Evolutionary conservation across 2,888 invertebrate genomes (phyloP), one percentile per base, ranked within the genome.

Genomic region (Orthosia cruda): DNA sequence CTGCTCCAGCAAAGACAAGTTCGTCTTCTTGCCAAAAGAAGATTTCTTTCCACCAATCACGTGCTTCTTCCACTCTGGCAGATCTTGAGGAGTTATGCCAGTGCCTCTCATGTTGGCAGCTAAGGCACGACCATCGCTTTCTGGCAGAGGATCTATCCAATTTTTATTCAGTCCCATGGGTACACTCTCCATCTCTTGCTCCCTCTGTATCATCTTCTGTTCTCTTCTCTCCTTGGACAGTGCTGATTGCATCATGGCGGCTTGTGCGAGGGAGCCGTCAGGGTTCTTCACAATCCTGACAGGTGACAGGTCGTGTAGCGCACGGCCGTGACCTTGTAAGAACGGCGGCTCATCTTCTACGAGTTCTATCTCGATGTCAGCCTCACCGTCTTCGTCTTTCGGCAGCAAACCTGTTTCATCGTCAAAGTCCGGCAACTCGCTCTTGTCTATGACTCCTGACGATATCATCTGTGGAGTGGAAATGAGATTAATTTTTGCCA

Each of bases 221-320:
- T 99, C 99, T 61, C 99, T 97, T 68, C 99, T 97, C 93, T 99
- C 99, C 91, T 99, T 99, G 0, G 99, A 99, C 59, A 99, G 93
- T 0, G 99, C 99, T 16, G 99, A 99, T 94, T 99, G 99, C 99
- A 99, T 99, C 99, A 99, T 99, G 0, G 99, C 99, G 0, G 99
- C 99, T 94, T 99, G 99, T 0, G 99, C 99, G 32, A 99, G 95
- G 0, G 99, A 99, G 0, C 99, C 99, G 93, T 99, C 99, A 0
- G 99, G 99, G 97, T 99, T 99, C 96, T 99, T 99, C 0, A 99
- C 99, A 84, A 99, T 99, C 84, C 98, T 96, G 4, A 99, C 99
- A 0, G 99, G 99, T 74, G 99, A 99, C 4, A 99, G 97, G 92
- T 99, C 99, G 84, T 99, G 98, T 0, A 99, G 94, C 0, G 99